These are phyloP conservation scores for Heliconius melpomene DNA, from an alignment of 1,140 invertebrate genomes.

Conservation along the genomic window DNA sequence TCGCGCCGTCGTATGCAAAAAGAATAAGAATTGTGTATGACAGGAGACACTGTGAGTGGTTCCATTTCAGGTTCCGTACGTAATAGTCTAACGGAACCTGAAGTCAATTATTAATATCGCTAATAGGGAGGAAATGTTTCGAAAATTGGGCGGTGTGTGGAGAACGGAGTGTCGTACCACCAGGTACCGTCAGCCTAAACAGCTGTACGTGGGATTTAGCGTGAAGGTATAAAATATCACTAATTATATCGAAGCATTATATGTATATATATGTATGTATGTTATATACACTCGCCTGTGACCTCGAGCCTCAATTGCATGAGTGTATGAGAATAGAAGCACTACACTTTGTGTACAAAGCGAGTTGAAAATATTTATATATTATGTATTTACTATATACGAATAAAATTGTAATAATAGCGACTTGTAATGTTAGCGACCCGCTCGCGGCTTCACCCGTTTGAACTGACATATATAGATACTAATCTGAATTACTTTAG, in stretches of 20 bases:
- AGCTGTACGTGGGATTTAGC: neutral
- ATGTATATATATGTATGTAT: neutral
- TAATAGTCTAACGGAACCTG: too few species aligned
- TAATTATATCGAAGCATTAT: neutral
- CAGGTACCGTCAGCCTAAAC: neutral
- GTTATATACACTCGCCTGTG: neutral
- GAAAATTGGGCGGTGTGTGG: too few species aligned
- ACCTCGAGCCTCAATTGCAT: slow-evolving; percentile 12
- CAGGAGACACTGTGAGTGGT: too few species aligned
- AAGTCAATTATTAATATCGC: too few species aligned
- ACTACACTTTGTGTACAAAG: slow-evolving; percentile 12
- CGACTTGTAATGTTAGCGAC: too few species aligned
- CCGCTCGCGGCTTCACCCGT: too few species aligned
- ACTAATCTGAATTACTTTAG: too few species aligned
- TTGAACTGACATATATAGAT: too few species aligned
- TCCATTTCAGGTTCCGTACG: too few species aligned
- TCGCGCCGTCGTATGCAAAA: too few species aligned
- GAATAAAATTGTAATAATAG: too few species aligned
- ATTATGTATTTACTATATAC: neutral
- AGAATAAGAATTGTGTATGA: too few species aligned
- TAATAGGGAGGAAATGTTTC: neutral
- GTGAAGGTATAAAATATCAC: neutral
- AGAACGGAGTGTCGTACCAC: neutral
- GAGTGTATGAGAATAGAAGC: slow-evolving; percentile 15
- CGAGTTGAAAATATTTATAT: neutral